phyloP scores from a whole-genome alignment of 2,888 invertebrate species.

The Nomada ruficornis region DNA sequence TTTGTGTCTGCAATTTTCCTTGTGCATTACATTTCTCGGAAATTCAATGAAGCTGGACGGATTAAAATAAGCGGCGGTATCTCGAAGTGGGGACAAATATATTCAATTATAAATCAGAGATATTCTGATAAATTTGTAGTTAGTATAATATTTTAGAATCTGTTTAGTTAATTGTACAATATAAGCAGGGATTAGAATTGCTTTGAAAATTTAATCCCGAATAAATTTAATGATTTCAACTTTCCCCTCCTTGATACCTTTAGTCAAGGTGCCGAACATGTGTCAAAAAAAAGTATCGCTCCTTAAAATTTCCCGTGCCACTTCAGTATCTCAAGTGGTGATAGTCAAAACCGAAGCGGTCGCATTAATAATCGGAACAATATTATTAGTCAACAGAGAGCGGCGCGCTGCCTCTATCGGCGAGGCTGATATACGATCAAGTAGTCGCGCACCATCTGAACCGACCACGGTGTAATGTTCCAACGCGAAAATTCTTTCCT shows the following conservation, averaged over 20 bases:
- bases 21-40: neutral
- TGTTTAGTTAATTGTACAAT: no score
- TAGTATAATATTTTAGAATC: no score
- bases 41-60: slow-evolving; percentile 3
- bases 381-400: slow-evolving; percentile 34
- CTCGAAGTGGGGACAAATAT: no score
- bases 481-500: slow-evolving; percentile 48
- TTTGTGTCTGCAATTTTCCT: slow-evolving; percentile 3
- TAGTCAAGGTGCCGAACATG: no score
- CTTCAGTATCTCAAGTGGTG: neutral
- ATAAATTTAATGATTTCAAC: no score
- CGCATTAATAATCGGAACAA: slow-evolving; percentile 41
- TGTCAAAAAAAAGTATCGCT: no score
- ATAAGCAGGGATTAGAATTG: no score
- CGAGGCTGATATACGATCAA: slow-evolving; percentile 47
- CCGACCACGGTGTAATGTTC: slow-evolving; percentile 46
- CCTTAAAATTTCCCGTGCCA: no score
- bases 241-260: no score
- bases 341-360: slow-evolving; percentile 4
- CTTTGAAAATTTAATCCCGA: no score
- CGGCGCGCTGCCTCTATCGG: slow-evolving; percentile 22
- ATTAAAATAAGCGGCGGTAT: neutral
- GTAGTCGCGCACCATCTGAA: slow-evolving; percentile 38
- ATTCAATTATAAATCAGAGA: no score
- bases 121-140: neutral